A percentile compares a stretch with the other conserved stretches of the same genome.
phyloP scores from a whole-genome alignment of 2,797 vertebrate species.

The Oreonectes daqikongensis region DNA sequence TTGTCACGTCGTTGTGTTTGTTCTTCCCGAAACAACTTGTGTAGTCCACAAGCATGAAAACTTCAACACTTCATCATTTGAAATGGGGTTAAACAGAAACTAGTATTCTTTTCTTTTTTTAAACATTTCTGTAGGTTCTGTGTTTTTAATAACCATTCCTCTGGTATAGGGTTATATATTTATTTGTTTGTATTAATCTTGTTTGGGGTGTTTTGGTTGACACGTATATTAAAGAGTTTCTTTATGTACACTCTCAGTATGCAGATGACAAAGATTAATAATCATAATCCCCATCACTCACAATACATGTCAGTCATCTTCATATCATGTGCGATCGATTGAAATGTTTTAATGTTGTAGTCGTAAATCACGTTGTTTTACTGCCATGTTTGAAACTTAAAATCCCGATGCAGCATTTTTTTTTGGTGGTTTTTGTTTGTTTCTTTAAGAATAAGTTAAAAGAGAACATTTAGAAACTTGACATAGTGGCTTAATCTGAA shows the following conservation, averaged over 20 bases:
- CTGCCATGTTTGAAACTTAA: constrained; percentile 91
- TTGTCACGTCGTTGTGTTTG: no score
- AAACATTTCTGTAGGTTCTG: constrained; percentile 30
- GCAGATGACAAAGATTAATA: constrained; percentile 62
- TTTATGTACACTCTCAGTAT: constrained; percentile 65
- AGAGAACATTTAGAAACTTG: constrained; percentile 96
- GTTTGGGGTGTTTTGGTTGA: constrained; percentile 79
- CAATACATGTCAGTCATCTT: no score
- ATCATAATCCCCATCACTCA: neutral
- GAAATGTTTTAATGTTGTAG: constrained; percentile 67
- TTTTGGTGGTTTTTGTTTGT: no score
- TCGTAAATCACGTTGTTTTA: constrained; percentile 84
- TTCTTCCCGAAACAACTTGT: no score
- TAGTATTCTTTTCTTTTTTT: constrained; percentile 28
- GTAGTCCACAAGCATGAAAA: no score
- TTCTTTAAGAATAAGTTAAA: constrained; percentile 99
- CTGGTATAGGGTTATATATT: constrained; percentile 84
- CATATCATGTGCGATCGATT: no score
- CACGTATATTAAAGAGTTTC: constrained; percentile 55
- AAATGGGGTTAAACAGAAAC: neutral
- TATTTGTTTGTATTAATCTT: constrained; percentile 73
- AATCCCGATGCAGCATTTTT: constrained; percentile 98
- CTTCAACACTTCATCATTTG: no score
- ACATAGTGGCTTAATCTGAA: constrained; percentile 89
- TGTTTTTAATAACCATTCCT: constrained; percentile 83